These are phyloP conservation scores for Hozukius guyotensis DNA, from an alignment of 2,797 vertebrate species.

Conservation along the genomic window DNA sequence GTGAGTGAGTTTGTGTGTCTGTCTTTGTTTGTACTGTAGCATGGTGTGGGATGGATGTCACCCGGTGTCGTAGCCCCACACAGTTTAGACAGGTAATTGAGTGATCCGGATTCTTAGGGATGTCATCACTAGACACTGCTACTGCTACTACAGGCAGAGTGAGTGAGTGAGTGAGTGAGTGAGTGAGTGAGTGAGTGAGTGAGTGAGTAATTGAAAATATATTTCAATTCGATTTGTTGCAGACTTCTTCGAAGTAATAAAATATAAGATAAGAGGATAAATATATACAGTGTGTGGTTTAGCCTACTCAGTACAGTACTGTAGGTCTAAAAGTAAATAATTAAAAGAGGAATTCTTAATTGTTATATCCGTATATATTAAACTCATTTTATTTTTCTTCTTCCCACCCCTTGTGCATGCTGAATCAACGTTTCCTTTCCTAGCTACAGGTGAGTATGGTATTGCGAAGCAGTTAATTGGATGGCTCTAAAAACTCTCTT, in stretches of 20 bases:
- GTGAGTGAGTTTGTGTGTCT: not conserved
- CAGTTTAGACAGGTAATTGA: not conserved
- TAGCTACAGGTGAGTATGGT: not conserved
- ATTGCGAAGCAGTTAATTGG: not conserved
- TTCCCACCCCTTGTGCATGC: not conserved
- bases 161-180: not conserved
- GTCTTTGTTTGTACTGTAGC: not conserved
- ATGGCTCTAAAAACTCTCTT: not conserved
- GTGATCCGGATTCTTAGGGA: not conserved
- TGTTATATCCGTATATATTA: not conserved
- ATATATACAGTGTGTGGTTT: not conserved
- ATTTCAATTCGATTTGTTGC: not conserved
- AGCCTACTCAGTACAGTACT: no score
- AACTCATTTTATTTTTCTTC: not conserved
- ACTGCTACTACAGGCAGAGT: not conserved
- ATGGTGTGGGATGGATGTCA: not conserved
- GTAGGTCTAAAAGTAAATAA: no score
- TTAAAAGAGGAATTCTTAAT: not conserved
- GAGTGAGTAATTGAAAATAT: not conserved
- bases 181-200: not conserved
- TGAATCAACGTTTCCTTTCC: not conserved
- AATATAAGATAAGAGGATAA: not conserved
- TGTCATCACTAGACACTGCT: not conserved
- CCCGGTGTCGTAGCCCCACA: not conserved
- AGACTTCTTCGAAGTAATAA: not conserved